Evolutionary conservation across 2,888 invertebrate species (phyloP).

Genomic region (Euplagia quadripunctaria): DNA sequence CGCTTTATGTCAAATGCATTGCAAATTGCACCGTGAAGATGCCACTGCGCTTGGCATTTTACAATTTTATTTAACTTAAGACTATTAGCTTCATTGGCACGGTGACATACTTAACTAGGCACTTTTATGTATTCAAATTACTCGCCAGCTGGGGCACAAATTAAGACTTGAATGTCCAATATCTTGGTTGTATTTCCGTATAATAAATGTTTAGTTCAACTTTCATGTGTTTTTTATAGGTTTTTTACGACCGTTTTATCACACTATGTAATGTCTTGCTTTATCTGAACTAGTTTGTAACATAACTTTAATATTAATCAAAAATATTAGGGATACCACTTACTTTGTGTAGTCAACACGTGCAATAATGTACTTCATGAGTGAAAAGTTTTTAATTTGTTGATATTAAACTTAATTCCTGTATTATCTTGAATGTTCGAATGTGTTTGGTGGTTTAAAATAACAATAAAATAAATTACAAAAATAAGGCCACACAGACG

Average conservation of each 20-base stretch:
- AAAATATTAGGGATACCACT: not conserved
- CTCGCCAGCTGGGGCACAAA: slow-evolving; percentile 7
- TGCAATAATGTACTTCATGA: not conserved
- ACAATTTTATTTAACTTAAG: slow-evolving; percentile 60
- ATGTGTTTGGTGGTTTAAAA: too few species aligned
- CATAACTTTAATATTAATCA: slow-evolving; percentile 4
- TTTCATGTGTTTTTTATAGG: slow-evolving; percentile 32
- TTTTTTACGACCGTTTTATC: slow-evolving; percentile 27
- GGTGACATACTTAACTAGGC: slow-evolving; percentile 43
- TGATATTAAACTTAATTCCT: too few species aligned
- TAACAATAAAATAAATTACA: too few species aligned
- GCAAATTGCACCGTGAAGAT: slow-evolving; percentile 58
- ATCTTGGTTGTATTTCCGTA: slow-evolving; percentile 26
- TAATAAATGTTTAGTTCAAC: slow-evolving; percentile 23
- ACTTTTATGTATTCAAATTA: slow-evolving; percentile 20
- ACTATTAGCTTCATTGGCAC: slow-evolving; percentile 50
- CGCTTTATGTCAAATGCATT: slow-evolving; percentile 74
- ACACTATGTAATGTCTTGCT: slow-evolving; percentile 18
- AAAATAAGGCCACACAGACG: too few species aligned
- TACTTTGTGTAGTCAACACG: not conserved
- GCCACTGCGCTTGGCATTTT: slow-evolving; percentile 62
- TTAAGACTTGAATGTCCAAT: slow-evolving; percentile 26
- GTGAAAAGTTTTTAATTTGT: too few species aligned
- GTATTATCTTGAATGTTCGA: too few species aligned
- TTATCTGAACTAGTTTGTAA: slow-evolving; percentile 21